phyloP scores from a whole-genome alignment of 2,888 invertebrate genomes.

The Graphium colonna region DNA sequence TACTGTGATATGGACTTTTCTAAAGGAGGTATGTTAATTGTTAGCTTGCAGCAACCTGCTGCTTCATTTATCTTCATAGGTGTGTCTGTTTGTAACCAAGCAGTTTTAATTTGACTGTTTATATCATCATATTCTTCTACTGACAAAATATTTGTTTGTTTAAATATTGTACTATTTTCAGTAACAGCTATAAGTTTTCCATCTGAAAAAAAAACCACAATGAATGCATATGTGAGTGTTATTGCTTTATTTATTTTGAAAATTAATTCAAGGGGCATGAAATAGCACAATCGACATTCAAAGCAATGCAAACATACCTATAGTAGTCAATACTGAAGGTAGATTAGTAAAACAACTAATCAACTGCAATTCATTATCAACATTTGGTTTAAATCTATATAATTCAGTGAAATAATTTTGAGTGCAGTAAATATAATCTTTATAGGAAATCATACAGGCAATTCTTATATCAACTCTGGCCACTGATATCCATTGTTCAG shows the following conservation, averaged over 20 bases:
- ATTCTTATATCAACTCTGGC: constrained; percentile 44
- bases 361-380: constrained; percentile 40
- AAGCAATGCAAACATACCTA: constrained; percentile 43
- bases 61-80: constrained; percentile 50
- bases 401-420: constrained; percentile 56
- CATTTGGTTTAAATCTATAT: constrained; percentile 53
- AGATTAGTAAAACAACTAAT: constrained; percentile 45
- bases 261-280: too few relatives aligned
- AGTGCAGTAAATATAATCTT: constrained; percentile 56
- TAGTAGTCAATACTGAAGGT: constrained; percentile 50
- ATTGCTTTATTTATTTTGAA: too few relatives aligned
- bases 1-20: constrained; percentile 40
- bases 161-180: constrained; percentile 36
- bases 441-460: constrained; percentile 50
- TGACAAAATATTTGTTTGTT: constrained; percentile 36
- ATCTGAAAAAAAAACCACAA: constrained; percentile 46
- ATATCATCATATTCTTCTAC: constrained; percentile 47
- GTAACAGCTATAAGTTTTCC: constrained; percentile 51
- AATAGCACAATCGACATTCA: too few relatives aligned
- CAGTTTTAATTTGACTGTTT: constrained; percentile 33
- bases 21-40: constrained; percentile 43
- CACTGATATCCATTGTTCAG: constrained; percentile 45
- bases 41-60: constrained; percentile 49
- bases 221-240: too few relatives aligned
- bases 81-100: constrained; percentile 38